phyloP scores from a whole-genome alignment of 2,113 vertebrate genomes.

The Vulpes lagopus region DNA sequence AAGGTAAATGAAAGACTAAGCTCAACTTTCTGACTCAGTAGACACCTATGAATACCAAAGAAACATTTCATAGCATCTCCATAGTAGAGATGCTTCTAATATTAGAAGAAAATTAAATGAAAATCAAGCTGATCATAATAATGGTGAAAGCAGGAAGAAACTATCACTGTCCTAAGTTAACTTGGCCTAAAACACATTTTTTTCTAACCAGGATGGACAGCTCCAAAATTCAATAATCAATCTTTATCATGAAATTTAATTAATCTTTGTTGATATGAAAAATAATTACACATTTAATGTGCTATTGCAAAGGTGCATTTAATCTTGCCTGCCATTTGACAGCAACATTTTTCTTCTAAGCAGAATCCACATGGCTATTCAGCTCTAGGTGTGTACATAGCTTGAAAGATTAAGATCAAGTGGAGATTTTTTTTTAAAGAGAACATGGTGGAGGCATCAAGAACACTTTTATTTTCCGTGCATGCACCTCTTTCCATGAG shows the following conservation, averaged over 20 bases:
- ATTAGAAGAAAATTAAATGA: conserved; percentile 48
- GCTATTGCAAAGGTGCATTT: conserved; percentile 84
- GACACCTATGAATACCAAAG: not conserved
- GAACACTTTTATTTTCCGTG: conserved; percentile 75
- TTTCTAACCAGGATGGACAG: conserved; percentile 82
- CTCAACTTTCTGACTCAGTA: conserved; percentile 27
- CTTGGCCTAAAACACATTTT: conserved; percentile 70
- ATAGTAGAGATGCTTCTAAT: not conserved
- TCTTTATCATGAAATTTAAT: conserved; percentile 85
- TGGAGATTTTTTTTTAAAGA: conserved; percentile 80
- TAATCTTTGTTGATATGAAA: conserved; percentile 86
- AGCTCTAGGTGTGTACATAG: conserved; percentile 81
- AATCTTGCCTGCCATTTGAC: conserved; percentile 86
- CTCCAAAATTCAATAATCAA: conserved; percentile 82
- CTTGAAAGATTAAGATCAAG: conserved; percentile 85
- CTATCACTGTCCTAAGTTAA: conserved; percentile 65
- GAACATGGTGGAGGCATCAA: conserved; percentile 67
- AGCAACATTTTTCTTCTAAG: conserved; percentile 87
- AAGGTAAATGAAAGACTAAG: not conserved
- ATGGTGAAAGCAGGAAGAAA: conserved; percentile 76
- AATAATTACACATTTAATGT: conserved; percentile 87
- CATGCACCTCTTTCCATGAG: conserved; percentile 71
- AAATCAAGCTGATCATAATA: conserved; percentile 68
- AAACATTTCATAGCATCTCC: conserved; percentile 36
- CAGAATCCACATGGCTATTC: conserved; percentile 80